Percentiles rank a stretch among this genome's conserved stretches.
Conservation (phyloP, 2,113 vertebrate genomes). For the Aepyceros melampus region DNA sequence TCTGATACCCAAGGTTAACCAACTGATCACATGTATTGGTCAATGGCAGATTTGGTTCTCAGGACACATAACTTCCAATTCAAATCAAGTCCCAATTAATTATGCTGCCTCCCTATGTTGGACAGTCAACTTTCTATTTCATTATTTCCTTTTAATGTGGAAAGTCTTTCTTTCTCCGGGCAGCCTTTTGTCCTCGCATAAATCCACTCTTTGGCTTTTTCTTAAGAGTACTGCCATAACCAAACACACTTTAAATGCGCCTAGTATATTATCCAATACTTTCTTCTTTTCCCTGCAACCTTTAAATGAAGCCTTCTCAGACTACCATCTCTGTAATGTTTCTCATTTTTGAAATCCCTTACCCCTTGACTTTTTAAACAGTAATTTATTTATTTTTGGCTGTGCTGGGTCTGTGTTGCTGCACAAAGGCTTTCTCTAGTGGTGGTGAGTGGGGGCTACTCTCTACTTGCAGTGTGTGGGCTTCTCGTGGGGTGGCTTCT, state of each 20-base stretch:
- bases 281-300: background rate
- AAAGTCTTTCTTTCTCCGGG: background rate
- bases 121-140: background rate
- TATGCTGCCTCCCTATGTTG: background rate
- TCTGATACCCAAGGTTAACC: background rate
- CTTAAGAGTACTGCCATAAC: background rate
- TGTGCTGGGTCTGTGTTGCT: background rate
- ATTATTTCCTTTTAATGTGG: background rate
- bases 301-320: background rate
- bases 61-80: background rate
- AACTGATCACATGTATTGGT: background rate
- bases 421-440: background rate
- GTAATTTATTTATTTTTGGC: background rate
- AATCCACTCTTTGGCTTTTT: background rate
- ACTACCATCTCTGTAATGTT: background rate
- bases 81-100: background rate
- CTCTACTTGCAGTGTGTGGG: background rate
- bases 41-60: background rate
- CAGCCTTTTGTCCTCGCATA: background rate
- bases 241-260: background rate
- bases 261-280: background rate
- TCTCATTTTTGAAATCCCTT: background rate
- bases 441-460: background rate
- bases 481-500: background rate
- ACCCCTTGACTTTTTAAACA: background rate